Base-by-base conservation (phyloP, 1,140 invertebrate species). In the Phocides pigmalion region DNA sequence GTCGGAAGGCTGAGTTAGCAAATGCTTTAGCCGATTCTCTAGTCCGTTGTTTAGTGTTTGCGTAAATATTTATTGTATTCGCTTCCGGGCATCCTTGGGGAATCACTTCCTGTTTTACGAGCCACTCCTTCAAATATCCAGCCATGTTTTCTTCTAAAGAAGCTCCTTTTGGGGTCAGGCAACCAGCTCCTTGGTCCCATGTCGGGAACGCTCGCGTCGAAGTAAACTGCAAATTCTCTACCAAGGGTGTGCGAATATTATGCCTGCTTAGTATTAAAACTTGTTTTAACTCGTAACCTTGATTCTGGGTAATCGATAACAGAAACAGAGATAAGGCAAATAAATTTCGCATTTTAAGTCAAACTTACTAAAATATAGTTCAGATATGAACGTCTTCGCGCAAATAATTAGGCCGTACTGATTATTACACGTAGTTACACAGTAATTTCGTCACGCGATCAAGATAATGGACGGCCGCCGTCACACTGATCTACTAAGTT, bases 211-310 rank as follows among this genome's bases (percentile, higher is more conserved):
- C n/a, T 14, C 76, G 53, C 16, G 75, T 69, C 0, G 74, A 74
- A 4, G 75, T 54, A n/a, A 68, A 46, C 17, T 74, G 54, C 46
- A 86, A 68, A 64, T 79, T 72, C 32, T 70, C 56, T 2, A 69
- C 68, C 16, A 87, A 72, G 25, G 87, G 87, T 4, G 82, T 74
- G n/a, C 87, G 70, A 14, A 90, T 66, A 63, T 89, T 88, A 74
- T 90, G 87, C 16, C 87, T 72, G 28, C 84, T 82, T 50, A 90
- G 65, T 49, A 84, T 74, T 4, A 87, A 50, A n/a, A 90, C 80
- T 77, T 85, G 74, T 71, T 79, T 68, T 15, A 90, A 65, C 46
- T 72, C 70, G 4, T 76, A 71, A 47, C 65, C 53, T 17, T 54
- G 39, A 14, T 53, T 56, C 37, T 62, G n/a, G 28, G 53, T 62